Percentiles rank a stretch among this genome's conserved stretches.
Evolutionary conservation across 2,113 vertebrate species (phyloP).

Genomic region (Phyllopteryx taeniolatus): DNA sequence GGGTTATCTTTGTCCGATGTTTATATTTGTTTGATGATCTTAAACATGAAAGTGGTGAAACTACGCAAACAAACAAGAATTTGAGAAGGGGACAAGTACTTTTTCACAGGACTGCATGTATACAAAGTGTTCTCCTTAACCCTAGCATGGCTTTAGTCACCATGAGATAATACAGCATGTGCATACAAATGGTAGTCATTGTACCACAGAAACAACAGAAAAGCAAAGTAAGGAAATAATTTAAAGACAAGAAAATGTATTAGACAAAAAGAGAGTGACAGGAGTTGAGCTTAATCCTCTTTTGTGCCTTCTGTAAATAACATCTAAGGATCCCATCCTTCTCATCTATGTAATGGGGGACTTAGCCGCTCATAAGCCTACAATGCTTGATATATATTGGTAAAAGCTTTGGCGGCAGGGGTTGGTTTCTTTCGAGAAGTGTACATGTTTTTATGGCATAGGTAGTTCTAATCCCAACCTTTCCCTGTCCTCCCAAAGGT

Average conservation of each 20-base stretch:
- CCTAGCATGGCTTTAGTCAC: too few relatives aligned
- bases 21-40: too few relatives aligned
- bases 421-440: not conserved
- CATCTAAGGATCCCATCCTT: conserved; percentile 76
- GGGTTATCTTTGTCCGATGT: too few relatives aligned
- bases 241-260: not conserved
- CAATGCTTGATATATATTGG: conserved; percentile 22
- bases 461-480: conserved; percentile 45
- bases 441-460: conserved; percentile 3
- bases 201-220: not conserved
- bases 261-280: conserved; percentile 26
- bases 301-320: conserved; percentile 80
- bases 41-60: too few relatives aligned
- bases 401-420: not conserved
- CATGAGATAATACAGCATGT: too few relatives aligned
- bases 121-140: too few relatives aligned
- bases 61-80: too few relatives aligned
- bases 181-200: not conserved
- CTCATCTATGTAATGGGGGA: conserved; percentile 78
- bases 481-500: conserved; percentile 40
- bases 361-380: conserved; percentile 62
- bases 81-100: too few relatives aligned
- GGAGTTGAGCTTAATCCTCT: conserved; percentile 52
- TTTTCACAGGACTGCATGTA: too few relatives aligned
- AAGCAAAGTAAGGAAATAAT: not conserved